Evolutionary conservation across 2,888 invertebrate genomes (phyloP), one percentile per base, ranked within the genome.

Genomic region (Dasypolia templi): DNA sequence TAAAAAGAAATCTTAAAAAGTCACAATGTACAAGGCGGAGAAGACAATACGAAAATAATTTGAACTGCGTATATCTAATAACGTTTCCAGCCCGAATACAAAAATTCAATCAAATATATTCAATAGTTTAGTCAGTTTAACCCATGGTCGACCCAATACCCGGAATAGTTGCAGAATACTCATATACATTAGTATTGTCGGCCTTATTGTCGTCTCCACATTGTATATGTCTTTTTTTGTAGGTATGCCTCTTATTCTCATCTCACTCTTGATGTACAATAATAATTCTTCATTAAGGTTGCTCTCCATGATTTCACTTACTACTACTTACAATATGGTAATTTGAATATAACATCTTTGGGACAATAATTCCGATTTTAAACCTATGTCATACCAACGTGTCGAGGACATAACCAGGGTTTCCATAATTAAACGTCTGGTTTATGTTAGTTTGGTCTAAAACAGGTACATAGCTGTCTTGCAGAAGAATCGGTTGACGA

Each of bases 401-500:
- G 74, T 96, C 96, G 76, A 96, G 89, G n/a, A 90, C 93, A 75
- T 96, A 96, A 17, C 93, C 91, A 14, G 93, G 87, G 14, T 88
- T 75, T 9, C 78, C 85, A 85, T 67, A 88, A 86, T 67, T 91
- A 89, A 64, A 88, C 69, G 83, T 64, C 72, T 89, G 89, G 73
- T 79, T 89, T 32, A 89, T 61, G 74, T 86, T 89, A 12, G 90
- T 89, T 91, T 95, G 91, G 53, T 96, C 96, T 89, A 96, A 85
- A 76, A 95, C 93, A 88, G 96, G 95, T 88, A 95, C 94, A 71
- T 96, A 96, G 70, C 92, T 96, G 44, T 96, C 96, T 92, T 95
- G 94, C 42, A 96, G 87, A 39, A 95, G 87, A 53, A 96, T 95
- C 0, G 96, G 96, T 75, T 96, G 96, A 77, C 96, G 88, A 90